Conservation (phyloP, 2,888 invertebrate species). For the Chymomyza amoena region DNA sequence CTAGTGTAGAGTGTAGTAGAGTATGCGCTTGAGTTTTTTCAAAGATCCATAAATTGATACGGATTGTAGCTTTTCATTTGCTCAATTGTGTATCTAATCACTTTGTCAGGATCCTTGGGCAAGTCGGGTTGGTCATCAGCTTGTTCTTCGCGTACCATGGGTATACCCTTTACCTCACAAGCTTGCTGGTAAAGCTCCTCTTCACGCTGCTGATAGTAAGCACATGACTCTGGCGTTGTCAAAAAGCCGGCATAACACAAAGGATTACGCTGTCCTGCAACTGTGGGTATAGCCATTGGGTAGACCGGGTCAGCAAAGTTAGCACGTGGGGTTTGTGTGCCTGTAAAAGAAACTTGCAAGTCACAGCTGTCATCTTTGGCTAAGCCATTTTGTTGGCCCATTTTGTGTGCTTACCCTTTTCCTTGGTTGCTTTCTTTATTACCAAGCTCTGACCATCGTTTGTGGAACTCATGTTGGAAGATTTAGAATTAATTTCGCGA, state of each 20-base stretch:
- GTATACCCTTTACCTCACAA: constrained; percentile 59
- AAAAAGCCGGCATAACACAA: not conserved
- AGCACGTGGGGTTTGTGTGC: constrained; percentile 55
- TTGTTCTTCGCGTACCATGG: constrained; percentile 30
- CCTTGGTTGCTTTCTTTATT: constrained; percentile 64
- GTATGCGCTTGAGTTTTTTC: constrained; percentile 8
- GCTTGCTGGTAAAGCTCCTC: constrained; percentile 62
- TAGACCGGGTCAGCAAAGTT: constrained; percentile 25
- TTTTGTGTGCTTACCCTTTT: constrained; percentile 48
- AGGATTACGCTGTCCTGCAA: too few relatives aligned
- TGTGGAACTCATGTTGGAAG: not conserved
- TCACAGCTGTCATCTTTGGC: not conserved
- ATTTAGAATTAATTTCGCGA: too few relatives aligned
- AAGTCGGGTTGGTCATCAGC: constrained; percentile 1
- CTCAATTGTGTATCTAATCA: constrained; percentile 62
- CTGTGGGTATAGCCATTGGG: too few relatives aligned
- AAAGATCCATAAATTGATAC: constrained; percentile 52
- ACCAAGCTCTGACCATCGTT: constrained; percentile 47
- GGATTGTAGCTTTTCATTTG: constrained; percentile 67
- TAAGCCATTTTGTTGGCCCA: too few relatives aligned
- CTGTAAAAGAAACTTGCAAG: too few relatives aligned
- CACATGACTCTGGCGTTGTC: not conserved
- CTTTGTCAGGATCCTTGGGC: constrained; percentile 35
- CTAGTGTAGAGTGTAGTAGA: too few relatives aligned
- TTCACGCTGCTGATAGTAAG: constrained; percentile 39